Base-by-base conservation (phyloP, 2,888 invertebrate genomes). In the Chrysolina americana region DNA sequence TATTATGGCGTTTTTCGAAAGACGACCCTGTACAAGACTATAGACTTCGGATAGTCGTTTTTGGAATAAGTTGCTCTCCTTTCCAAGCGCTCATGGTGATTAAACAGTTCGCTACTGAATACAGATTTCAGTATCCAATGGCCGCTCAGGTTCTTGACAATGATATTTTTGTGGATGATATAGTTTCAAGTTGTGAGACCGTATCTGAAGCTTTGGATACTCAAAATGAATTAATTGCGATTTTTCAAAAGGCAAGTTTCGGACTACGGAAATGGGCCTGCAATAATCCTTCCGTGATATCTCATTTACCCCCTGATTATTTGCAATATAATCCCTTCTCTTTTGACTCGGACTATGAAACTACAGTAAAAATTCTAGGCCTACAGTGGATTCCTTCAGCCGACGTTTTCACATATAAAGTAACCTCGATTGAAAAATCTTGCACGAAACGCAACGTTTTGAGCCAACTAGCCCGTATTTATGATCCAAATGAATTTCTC, bases 1-100 rank as follows among this genome's bases (percentile, higher is more conserved):
- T 36, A 36, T 11, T 71, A 11, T 71, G 71, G 71, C 50, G 68
- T 19, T 71, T 71, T 68, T 69, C 44, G n/a, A 17, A n/a, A 17
- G 23, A 48, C n/a, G 71, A 68, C n/a, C 48, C 65, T 11, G 53
- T 71, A 70, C 17, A 68, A 56, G 68, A 13, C 41, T 70, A 8
- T 6, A 56, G 68, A 13, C 41, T 70, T 15, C 15, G 47, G 19
- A 15, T 17, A 15, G 71, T 70, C 10, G 70, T 41, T 68, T 71
- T 70, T 19, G 71, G 71, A 28, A 21, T 71, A 13, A 53, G 59
- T 11, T 71, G 44, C 21, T 47, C 71, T 19, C 71, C 71, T 15
- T 71, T 41, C 47, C 41, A 70, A 36, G 36, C 36, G 6, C 71
- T 68, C 19, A 13, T 68, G 17, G 71, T 68, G 17, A 23, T 50